phyloP scores from a whole-genome alignment of 1,140 invertebrate genomes.

The Drosophila subpulchrella region DNA sequence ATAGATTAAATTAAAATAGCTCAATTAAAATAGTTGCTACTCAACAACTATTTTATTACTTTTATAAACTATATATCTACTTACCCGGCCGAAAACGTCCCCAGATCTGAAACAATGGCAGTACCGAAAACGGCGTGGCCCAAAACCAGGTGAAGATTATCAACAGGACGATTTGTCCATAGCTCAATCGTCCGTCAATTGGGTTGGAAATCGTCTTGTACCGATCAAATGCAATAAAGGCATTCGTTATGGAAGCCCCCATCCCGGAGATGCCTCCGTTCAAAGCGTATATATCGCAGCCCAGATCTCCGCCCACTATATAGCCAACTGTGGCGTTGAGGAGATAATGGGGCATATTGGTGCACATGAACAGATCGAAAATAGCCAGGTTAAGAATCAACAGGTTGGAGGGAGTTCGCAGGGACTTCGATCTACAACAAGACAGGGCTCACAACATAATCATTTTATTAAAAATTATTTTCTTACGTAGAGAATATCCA shows the following conservation, averaged over 20 bases:
- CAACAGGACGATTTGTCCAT: slow-evolving; percentile 87
- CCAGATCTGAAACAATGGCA: slow-evolving; percentile 89
- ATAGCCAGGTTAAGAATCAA: slow-evolving; percentile 92
- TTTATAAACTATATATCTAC: not conserved
- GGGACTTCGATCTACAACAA: slow-evolving; percentile 87
- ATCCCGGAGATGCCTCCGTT: slow-evolving; percentile 90
- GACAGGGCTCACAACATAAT: not conserved
- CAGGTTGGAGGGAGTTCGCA: slow-evolving; percentile 92
- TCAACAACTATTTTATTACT: too few relatives aligned
- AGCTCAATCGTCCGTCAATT: slow-evolving; percentile 89
- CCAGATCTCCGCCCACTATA: slow-evolving; percentile 88
- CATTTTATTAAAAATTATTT: too few relatives aligned
- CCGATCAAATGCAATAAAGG: slow-evolving; percentile 91
- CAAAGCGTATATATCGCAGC: slow-evolving; percentile 89
- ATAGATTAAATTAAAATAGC: too few relatives aligned
- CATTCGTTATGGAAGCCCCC: slow-evolving; percentile 90
- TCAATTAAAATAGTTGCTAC: too few relatives aligned
- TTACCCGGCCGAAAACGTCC: slow-evolving; percentile 89
- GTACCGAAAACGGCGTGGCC: slow-evolving; percentile 89
- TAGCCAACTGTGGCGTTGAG: slow-evolving; percentile 88
- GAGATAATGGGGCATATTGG: slow-evolving; percentile 90
- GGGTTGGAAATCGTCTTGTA: slow-evolving; percentile 91
- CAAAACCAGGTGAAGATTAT: slow-evolving; percentile 89
- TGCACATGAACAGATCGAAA: slow-evolving; percentile 90
- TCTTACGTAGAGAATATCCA: slow-evolving; percentile 93